Evolutionary conservation across 1,140 invertebrate genomes (phyloP).

Genomic region (Neelides sp.): DNA sequence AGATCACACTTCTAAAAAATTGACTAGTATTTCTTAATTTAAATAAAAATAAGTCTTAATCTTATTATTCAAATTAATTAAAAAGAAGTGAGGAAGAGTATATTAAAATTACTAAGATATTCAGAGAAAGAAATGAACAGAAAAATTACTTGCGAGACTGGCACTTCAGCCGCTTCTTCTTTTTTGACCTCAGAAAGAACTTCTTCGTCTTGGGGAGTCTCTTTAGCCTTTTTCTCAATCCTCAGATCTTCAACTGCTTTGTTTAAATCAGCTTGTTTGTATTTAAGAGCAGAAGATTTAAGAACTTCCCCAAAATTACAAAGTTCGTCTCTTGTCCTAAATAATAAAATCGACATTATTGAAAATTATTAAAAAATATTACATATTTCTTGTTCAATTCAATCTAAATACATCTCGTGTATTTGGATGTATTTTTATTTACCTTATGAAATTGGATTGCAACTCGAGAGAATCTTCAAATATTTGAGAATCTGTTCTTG

Average conservation of each 20-base stretch:
- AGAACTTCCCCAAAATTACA: slow-evolving; percentile 67
- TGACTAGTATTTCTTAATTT: too few relatives aligned
- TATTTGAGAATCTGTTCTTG: slow-evolving; percentile 79
- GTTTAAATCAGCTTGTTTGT: slow-evolving; percentile 57
- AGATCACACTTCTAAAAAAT: too few relatives aligned
- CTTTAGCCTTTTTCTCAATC: slow-evolving; percentile 60
- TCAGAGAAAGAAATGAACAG: neutral
- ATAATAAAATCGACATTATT: neutral
- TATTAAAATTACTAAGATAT: neutral
- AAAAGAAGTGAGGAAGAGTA: neutral
- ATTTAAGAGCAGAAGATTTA: slow-evolving; percentile 72
- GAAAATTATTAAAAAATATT: neutral
- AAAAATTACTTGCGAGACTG: slow-evolving; percentile 22
- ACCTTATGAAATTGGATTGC: slow-evolving; percentile 76
- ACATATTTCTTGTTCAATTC: neutral
- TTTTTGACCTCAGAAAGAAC: slow-evolving; percentile 36
- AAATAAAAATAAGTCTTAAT: too few relatives aligned
- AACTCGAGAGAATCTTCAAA: slow-evolving; percentile 91
- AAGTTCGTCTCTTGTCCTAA: slow-evolving; percentile 42
- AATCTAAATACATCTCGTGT: too few relatives aligned
- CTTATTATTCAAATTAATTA: neutral
- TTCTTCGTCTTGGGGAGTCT: slow-evolving; percentile 59
- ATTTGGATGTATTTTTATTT: too few relatives aligned
- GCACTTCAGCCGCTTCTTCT: slow-evolving; percentile 24
- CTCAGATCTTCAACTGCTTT: slow-evolving; percentile 60